Evolutionary conservation across 2,113 vertebrate species (phyloP).

Genomic region (Neotragus pygmaeus): DNA sequence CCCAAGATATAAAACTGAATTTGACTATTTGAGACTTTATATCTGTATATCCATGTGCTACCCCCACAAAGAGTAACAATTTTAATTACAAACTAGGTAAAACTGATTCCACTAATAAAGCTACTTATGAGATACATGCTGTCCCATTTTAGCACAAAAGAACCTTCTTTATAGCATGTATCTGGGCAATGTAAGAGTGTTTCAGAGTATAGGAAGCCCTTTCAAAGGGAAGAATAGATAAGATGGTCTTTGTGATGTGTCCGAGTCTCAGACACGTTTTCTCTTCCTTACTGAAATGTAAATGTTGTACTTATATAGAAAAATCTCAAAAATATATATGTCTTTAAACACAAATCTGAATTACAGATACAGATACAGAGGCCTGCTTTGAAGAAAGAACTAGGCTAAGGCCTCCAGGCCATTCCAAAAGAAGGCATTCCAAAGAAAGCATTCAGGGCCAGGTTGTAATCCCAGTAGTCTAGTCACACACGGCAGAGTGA

Average conservation of each 20-base stretch:
- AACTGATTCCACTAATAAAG: neutral
- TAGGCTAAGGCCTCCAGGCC: neutral
- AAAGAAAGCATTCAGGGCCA: neutral
- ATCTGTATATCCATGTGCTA: neutral
- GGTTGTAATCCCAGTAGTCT: neutral
- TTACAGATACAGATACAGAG: neutral
- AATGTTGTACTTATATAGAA: neutral
- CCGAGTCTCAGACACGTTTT: neutral
- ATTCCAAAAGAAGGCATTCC: neutral
- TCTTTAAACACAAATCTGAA: constrained; percentile 34
- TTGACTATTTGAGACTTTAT: neutral
- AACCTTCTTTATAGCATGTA: neutral
- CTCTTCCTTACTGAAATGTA: neutral
- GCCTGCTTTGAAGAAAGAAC: neutral
- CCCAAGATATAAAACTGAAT: neutral
- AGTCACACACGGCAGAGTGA: neutral
- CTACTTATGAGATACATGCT: neutral
- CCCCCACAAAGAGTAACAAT: neutral
- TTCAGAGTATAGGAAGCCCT: neutral
- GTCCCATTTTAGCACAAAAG: neutral
- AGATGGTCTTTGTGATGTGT: neutral
- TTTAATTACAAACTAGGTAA: constrained; percentile 21
- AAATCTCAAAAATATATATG: neutral
- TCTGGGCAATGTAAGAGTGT: neutral
- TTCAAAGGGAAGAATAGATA: neutral